Evolutionary conservation across 2,888 invertebrate species (phyloP), one percentile per base, ranked within the genome.

Genomic region (Allygus modestus): DNA sequence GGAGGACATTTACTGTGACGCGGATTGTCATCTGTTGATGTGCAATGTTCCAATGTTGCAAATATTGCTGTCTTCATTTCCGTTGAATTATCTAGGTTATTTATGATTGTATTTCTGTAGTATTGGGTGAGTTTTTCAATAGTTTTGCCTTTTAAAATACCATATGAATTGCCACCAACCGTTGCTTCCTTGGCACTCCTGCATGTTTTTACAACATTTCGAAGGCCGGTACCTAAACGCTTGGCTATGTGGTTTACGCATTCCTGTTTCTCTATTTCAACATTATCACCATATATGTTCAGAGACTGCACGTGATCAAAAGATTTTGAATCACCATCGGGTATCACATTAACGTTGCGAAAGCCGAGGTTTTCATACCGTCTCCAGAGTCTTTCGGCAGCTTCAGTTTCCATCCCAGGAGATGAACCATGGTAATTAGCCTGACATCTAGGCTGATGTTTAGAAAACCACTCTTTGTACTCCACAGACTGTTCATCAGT

Each of bases 161-260:
- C 77, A 20, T 77, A 43, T 1, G 4, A 2, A 2, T 46, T 77
- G 0, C 77, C 77, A 20, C 77, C 77, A 7, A 77, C 11, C 2
- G n/a, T 26, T 77, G 5, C 41, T 43, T 20, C 31, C 12, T 11
- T 77, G 15, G n/a, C n/a, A 17, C 9, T 4, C n/a, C 15, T 37
- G 2, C 41, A 43, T 12, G 17, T 43, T 43, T 77, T 77, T 0
- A 77, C 77, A 12, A 79, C 26, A 26, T 79, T 54, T n/a, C 51
- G 23, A 2, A 79, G 31, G 31, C 28, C 79, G 4, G 79, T 79
- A 11, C 79, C 79, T 15, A 79, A 31, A 5, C 79, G 11, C 54
- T 79, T 79, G 26, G 51, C 20, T n/a, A 79, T 28, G n/a, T 79
- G 79, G 31, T 79, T 79, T 26, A 79, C 31, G 54, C 79, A 79